A percentile compares a stretch with the other conserved stretches of the same genome.
These are phyloP conservation scores for Bellardia pandia DNA, from an alignment of 2,888 invertebrate species.

Conservation along the genomic window DNA sequence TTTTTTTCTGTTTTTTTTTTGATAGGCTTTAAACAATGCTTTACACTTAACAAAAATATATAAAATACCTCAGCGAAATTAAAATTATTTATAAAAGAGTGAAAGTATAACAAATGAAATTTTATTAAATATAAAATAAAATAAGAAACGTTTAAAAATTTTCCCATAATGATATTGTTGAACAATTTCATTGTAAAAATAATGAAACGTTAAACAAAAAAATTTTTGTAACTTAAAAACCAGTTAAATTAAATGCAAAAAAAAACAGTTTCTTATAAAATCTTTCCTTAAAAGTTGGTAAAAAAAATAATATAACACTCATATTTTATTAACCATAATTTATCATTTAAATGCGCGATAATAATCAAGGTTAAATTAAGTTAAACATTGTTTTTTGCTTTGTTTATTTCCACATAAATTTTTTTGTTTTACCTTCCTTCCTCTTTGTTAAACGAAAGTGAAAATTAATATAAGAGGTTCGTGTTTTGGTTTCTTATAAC, in stretches of 20 bases:
- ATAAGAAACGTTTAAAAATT: slow-evolving; percentile 20
- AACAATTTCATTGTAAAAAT: slow-evolving; percentile 44
- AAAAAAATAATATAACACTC: slow-evolving; percentile 9
- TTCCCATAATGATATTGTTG: slow-evolving; percentile 60
- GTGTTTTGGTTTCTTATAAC: slow-evolving; percentile 27
- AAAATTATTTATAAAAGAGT: slow-evolving; percentile 55
- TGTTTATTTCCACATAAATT: slow-evolving; percentile 16
- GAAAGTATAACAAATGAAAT: slow-evolving; percentile 69
- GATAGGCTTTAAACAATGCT: slow-evolving; percentile 20
- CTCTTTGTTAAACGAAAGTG: slow-evolving; percentile 52
- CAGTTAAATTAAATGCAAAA: slow-evolving; percentile 29
- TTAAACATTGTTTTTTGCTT: slow-evolving; percentile 22
- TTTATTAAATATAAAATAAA: background rate
- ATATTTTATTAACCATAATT: slow-evolving; percentile 62
- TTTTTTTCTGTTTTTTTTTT: slow-evolving; percentile 20
- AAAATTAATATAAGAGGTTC: slow-evolving; percentile 42
- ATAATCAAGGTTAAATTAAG: slow-evolving; percentile 71
- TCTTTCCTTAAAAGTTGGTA: slow-evolving; percentile 22
- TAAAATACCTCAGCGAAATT: slow-evolving; percentile 20
- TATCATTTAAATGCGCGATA: slow-evolving; percentile 71
- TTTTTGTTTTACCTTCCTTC: slow-evolving; percentile 38
- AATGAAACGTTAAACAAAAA: background rate
- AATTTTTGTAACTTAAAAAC: slow-evolving; percentile 12
- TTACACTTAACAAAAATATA: slow-evolving; percentile 21
- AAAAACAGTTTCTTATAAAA: background rate